A percentile compares a stretch with the other conserved stretches of the same genome.
Conservation (phyloP, 2,888 invertebrate species). For the Imbricaverruca yamaguchii region DNA sequence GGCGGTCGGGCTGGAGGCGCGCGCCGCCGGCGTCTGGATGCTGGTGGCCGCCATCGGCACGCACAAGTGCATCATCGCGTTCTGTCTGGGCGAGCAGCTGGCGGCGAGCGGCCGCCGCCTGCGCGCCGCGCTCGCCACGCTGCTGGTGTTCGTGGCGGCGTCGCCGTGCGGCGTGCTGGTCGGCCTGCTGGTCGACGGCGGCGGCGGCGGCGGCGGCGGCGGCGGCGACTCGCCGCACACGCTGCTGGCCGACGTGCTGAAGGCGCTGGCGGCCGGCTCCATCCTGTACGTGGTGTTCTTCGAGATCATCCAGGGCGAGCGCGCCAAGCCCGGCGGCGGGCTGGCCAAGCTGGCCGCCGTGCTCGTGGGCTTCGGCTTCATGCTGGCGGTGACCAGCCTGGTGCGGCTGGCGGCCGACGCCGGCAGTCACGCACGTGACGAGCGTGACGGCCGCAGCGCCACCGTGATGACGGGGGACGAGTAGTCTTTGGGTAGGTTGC, state of each 20-base stretch:
- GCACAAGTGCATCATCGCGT: constrained; percentile 78
- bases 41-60: constrained; percentile 76
- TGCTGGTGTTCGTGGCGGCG: constrained; percentile 57
- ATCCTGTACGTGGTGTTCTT: constrained; percentile 91
- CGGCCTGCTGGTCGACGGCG: constrained; percentile 50
- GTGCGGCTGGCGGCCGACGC: background rate
- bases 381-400: constrained; percentile 23
- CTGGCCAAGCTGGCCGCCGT: constrained; percentile 30
- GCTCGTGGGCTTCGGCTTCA: constrained; percentile 29
- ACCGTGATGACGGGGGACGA: too few species aligned
- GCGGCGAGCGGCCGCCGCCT: constrained; percentile 52
- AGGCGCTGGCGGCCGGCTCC: constrained; percentile 87
- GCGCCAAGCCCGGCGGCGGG: constrained; percentile 28
- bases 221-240: too few species aligned
- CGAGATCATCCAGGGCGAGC: constrained; percentile 47
- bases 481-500: too few species aligned
- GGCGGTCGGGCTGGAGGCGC: constrained; percentile 32
- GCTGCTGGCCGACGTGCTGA: constrained; percentile 40
- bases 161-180: constrained; percentile 60
- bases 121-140: constrained; percentile 42
- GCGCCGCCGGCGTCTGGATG: constrained; percentile 62
- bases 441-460: too few species aligned
- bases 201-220: constrained; percentile 28
- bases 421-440: too few species aligned
- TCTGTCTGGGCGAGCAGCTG: constrained; percentile 77